A percentile compares a stretch with the other conserved stretches of the same genome.
Conservation (phyloP, 2,113 vertebrate genomes). For the Ciconia boyciana region DNA sequence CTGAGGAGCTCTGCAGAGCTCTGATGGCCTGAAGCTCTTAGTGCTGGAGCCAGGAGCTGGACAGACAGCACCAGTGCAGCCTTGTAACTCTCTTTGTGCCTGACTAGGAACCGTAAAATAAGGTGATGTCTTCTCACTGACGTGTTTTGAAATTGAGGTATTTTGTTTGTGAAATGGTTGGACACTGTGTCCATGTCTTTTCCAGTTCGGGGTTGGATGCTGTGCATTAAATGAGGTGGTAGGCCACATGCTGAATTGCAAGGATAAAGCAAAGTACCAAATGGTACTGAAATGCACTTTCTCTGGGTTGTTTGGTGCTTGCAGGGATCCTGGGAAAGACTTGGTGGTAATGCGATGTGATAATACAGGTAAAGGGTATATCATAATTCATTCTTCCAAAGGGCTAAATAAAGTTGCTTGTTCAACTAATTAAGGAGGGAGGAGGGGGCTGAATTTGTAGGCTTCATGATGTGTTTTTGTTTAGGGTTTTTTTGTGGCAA, state of each 20-base stretch:
- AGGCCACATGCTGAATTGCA: not conserved
- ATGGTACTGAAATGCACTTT: not conserved
- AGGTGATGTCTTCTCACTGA: not conserved
- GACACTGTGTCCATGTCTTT: not conserved
- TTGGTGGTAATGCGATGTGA: fast-evolving
- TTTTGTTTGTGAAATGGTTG: not conserved
- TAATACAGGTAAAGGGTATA: not conserved
- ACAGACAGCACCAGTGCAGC: not conserved
- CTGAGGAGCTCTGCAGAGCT: not conserved
- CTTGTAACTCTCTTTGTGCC: not conserved
- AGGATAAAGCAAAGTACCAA: not conserved
- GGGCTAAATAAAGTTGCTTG: not conserved
- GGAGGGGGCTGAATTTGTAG: not conserved
- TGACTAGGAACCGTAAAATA: not conserved
- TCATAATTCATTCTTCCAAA: not conserved
- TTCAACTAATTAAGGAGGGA: not conserved
- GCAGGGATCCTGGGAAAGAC: not conserved
- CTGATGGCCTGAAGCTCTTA: not conserved
- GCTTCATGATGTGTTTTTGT: not conserved
- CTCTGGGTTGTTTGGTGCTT: not conserved
- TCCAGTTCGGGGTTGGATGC: not conserved
- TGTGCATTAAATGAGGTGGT: not conserved
- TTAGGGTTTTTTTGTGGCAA: not conserved
- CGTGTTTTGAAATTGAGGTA: not conserved
- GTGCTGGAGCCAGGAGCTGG: not conserved